Base-by-base conservation (phyloP, 2,113 vertebrate genomes). In the Psittacus erithacus region DNA sequence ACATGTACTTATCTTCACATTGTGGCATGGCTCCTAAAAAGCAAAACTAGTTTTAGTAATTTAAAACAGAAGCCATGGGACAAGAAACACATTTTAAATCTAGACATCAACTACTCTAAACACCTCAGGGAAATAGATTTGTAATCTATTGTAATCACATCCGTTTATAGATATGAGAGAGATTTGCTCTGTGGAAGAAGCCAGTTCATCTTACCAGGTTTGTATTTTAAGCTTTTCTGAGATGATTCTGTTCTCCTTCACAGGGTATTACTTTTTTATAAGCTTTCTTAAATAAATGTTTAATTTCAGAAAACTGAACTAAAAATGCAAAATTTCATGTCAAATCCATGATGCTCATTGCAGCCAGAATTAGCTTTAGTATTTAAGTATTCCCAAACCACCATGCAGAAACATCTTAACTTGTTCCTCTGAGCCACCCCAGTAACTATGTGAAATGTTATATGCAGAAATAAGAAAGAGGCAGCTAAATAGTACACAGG, bases 191-290 rank as follows among this genome's bases (percentile, higher is more conserved):
- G 7, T 55, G 35, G 53, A 90, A 92, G 92, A 79, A 73, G 79
- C 88, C 90, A 83, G 77, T 86, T 94, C 88, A 94, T 88, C 92
- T 90, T 44, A 74, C 60, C 55, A 92, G 80, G 55, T 65, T 59
- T 78, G 69, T 59, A 67, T 93, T 94, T 90, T 81, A 92, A 88
- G 64, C 50, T 88, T 81, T 77, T 13, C 85, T 57, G 53, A 88
- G 53, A 90, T 62, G 16, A 38, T 70, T 90, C 75, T 93, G 43
- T 87, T 93, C 79, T 82, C 49, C 43, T 69, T 59, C 63, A 83
- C 17, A 7, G 22, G 68, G 19, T 44, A 74, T 81, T 93, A 6
- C 46, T 93, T 92, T 94, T 69, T 83, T 46, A 70, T 65, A 50
- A 78, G 38, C 55, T 70, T 74, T 63, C 73, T 12, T 46, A 43